A percentile compares a stretch with the other conserved stretches of the same genome.
Conservation (phyloP, 92 coral and sea anemone genomes). For the Porites lobata region DNA sequence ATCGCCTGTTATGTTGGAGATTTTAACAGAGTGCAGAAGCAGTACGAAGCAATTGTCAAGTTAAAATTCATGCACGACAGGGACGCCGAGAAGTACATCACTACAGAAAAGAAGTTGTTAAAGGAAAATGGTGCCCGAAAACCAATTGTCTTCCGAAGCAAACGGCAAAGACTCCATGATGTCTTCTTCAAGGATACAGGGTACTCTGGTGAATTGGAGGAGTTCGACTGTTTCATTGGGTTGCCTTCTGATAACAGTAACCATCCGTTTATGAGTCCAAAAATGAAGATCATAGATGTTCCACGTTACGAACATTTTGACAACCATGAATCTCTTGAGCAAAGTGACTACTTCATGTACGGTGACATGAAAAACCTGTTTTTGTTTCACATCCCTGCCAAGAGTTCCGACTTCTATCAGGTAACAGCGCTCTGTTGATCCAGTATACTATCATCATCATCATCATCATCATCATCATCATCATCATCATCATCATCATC, state of each 20-base stretch:
- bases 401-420: slow-evolving; percentile 87
- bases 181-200: slow-evolving; percentile 31
- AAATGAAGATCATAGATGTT: slow-evolving; percentile 66
- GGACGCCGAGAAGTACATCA: slow-evolving; percentile 44
- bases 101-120: slow-evolving; percentile 8
- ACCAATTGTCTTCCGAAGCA: slow-evolving; percentile 54
- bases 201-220: slow-evolving; percentile 28
- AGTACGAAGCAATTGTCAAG: slow-evolving; percentile 60
- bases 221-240: slow-evolving; percentile 74
- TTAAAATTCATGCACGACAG: slow-evolving; percentile 39
- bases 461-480: too few relatives aligned
- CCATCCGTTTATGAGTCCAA: slow-evolving; percentile 45
- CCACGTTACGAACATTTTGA: slow-evolving; percentile 74
- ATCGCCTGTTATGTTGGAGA: slow-evolving; percentile 62
- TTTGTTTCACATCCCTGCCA: slow-evolving; percentile 81
- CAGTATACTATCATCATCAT: too few relatives aligned
- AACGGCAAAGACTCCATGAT: slow-evolving; percentile 21
- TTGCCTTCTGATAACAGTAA: slow-evolving; percentile 45
- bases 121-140: not conserved
- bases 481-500: too few relatives aligned
- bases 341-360: slow-evolving; percentile 68
- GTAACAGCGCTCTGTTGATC: slow-evolving; percentile 34
- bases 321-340: slow-evolving; percentile 44
- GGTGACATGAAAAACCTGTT: slow-evolving; percentile 72
- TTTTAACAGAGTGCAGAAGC: slow-evolving; percentile 26